Conservation (phyloP, 53 echinoderm and acorn worm species). For the Antedon mediterranea region DNA sequence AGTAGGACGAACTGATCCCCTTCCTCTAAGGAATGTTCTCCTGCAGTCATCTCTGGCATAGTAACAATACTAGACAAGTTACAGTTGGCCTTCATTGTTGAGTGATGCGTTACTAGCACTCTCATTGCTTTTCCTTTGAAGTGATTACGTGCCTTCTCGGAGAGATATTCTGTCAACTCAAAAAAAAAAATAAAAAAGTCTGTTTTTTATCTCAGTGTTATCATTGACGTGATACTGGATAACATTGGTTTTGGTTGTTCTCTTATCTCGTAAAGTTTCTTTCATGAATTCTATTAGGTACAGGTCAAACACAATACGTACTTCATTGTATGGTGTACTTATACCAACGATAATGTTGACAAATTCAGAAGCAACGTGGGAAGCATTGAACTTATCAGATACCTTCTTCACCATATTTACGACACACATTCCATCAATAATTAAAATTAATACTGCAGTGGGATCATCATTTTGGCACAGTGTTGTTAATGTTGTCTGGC, state of each 20-base stretch:
- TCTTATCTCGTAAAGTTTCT: slow-evolving; percentile 8
- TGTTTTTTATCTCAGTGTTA: slow-evolving; percentile 13
- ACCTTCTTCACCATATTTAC: slow-evolving; percentile 10
- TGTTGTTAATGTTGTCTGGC: background rate
- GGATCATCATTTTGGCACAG: background rate
- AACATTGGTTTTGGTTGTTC: slow-evolving; percentile 2
- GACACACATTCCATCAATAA: slow-evolving; percentile 21
- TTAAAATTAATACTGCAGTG: background rate
- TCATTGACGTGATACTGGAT: slow-evolving; percentile 23
- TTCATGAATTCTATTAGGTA: slow-evolving; percentile 5
- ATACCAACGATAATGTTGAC: slow-evolving; percentile 5
- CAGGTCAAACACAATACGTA: slow-evolving; percentile 12
- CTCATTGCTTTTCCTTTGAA: slow-evolving; percentile 9
- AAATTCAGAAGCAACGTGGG: slow-evolving; percentile 14
- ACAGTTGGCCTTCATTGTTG: slow-evolving; percentile 11
- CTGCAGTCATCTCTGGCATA: slow-evolving; percentile 6
- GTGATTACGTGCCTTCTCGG: too few species aligned
- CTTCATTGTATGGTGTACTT: slow-evolving; percentile 15
- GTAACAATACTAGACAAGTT: background rate
- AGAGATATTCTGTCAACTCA: too few species aligned
- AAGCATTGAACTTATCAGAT: slow-evolving; percentile 12
- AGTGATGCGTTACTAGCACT: slow-evolving; percentile 9
- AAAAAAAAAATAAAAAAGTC: slow-evolving; percentile 10
- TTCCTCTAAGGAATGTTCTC: slow-evolving; percentile 13
- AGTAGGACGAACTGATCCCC: slow-evolving; percentile 11